Conservation (phyloP, 2,113 vertebrate species). For the Alligator sinensis region DNA sequence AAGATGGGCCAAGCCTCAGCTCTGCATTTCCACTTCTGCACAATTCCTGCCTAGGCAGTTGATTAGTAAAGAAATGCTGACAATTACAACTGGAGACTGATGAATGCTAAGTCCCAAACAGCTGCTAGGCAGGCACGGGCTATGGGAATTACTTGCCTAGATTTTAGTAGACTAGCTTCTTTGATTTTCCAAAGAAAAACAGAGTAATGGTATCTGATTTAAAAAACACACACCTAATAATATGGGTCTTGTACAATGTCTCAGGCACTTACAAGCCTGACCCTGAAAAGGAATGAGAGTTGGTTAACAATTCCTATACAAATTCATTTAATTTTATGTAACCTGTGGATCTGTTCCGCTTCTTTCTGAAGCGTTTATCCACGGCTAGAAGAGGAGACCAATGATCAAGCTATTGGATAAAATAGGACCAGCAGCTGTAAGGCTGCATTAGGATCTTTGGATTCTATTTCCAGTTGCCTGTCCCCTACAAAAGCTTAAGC, state of each 20-base stretch:
- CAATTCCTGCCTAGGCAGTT: not conserved
- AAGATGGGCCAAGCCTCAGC: not conserved
- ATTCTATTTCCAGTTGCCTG: not conserved
- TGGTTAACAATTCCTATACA: not conserved
- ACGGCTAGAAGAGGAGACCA: not conserved
- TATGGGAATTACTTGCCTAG: fast-evolving
- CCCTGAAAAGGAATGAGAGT: not conserved
- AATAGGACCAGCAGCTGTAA: not conserved
- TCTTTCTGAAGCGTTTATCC: not conserved
- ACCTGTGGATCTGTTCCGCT: not conserved
- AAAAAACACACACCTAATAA: not conserved
- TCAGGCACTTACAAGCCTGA: not conserved
- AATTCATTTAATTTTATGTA: not conserved
- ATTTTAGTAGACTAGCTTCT: fast-evolving
- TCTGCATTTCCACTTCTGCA: not conserved
- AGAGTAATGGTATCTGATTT: not conserved
- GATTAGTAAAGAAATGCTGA: fast-evolving
- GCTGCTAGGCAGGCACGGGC: fast-evolving
- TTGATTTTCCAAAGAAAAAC: not conserved
- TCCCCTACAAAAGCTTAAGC: too few species aligned
- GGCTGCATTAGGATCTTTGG: not conserved
- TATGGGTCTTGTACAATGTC: fast-evolving
- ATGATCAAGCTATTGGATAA: not conserved
- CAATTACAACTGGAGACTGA: not conserved
- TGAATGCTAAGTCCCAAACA: fast-evolving